Evolutionary conservation across 2,113 vertebrate genomes (phyloP).

Genomic region (Cheilinus undulatus): DNA sequence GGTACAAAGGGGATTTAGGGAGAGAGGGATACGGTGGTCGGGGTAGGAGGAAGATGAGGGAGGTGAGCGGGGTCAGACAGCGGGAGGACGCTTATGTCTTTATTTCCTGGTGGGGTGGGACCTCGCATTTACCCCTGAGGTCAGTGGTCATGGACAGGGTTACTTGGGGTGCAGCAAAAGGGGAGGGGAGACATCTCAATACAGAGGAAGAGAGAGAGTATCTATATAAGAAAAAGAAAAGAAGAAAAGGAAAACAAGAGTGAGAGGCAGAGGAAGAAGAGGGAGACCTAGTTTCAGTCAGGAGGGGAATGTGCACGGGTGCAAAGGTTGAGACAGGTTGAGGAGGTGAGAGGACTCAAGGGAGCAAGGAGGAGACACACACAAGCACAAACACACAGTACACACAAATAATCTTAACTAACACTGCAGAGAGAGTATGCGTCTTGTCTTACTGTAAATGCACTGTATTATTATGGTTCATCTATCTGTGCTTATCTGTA

Average conservation of each 20-base stretch:
- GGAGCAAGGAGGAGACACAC: conserved; percentile 38
- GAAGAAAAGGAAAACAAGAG: conserved; percentile 53
- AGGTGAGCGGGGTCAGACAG: conserved; percentile 79
- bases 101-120: conserved; percentile 83
- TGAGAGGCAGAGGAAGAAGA: conserved; percentile 45
- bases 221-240: conserved; percentile 61
- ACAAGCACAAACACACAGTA: conserved; percentile 17
- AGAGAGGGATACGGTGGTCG: conserved; percentile 56
- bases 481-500: neutral
- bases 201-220: conserved; percentile 61
- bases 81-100: conserved; percentile 82
- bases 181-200: conserved; percentile 51
- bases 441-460: neutral
- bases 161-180: conserved; percentile 61
- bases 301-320: conserved; percentile 68
- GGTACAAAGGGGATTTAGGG: conserved; percentile 66
- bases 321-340: conserved; percentile 69
- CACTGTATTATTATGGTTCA: neutral
- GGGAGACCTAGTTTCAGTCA: conserved; percentile 70
- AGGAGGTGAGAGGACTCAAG: conserved; percentile 62
- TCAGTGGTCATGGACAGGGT: conserved; percentile 80
- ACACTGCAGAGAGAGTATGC: neutral
- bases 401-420: conserved; percentile 15
- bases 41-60: conserved; percentile 62
- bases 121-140: conserved; percentile 81